These are phyloP conservation scores for Nothoprocta pentlandii DNA, from an alignment of 2,113 vertebrate genomes.

Conservation along the genomic window DNA sequence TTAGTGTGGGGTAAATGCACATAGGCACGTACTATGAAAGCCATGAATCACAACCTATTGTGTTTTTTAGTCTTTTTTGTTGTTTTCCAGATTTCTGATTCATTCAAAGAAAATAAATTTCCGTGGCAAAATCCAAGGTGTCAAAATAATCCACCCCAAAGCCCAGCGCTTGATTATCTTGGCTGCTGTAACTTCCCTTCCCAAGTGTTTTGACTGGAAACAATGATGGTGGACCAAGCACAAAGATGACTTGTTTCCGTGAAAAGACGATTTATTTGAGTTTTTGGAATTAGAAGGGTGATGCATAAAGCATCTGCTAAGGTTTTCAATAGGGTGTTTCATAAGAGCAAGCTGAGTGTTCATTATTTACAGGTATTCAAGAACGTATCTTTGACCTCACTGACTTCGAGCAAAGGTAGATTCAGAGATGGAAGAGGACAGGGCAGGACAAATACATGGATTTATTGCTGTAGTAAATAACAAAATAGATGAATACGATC, in stretches of 20 bases:
- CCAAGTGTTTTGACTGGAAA: conserved; percentile 60
- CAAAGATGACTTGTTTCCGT: conserved; percentile 9
- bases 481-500: not conserved
- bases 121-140: conserved; percentile 16
- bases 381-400: not conserved
- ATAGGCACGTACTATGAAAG: not conserved
- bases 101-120: conserved; percentile 40
- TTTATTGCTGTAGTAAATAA: not conserved
- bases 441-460: not conserved
- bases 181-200: conserved; percentile 56
- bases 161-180: conserved; percentile 34
- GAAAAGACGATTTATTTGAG: conserved; percentile 9
- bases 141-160: conserved; percentile 2
- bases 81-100: conserved; percentile 54
- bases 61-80: conserved; percentile 23
- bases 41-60: conserved; percentile 56
- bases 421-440: not conserved
- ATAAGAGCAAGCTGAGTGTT: not conserved
- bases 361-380: not conserved
- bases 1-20: not conserved
- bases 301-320: not conserved
- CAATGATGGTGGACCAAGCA: not conserved
- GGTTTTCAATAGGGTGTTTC: not conserved
- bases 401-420: not conserved
- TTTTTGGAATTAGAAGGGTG: not conserved